Evolutionary conservation across 2,797 vertebrate genomes (phyloP).

Genomic region (Myotis vivesi): DNA sequence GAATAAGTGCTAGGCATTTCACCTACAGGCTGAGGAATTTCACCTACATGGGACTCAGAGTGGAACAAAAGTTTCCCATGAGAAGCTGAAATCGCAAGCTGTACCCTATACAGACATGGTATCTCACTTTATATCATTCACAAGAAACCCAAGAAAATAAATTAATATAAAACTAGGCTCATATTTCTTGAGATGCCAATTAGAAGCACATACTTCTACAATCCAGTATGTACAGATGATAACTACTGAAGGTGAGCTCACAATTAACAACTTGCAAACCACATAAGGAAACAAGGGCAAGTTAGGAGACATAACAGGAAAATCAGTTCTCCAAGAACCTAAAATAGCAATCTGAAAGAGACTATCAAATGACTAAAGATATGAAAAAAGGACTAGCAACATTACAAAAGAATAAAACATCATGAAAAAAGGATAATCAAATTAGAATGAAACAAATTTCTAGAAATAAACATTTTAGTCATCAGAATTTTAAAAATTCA

Average conservation of each 20-base stretch:
- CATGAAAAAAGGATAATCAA: not conserved
- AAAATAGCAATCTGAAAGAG: not conserved
- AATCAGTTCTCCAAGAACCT: not conserved
- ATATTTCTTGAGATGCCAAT: not conserved
- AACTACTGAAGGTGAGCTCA: not conserved
- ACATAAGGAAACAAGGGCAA: not conserved
- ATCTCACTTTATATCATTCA: not conserved
- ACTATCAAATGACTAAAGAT: not conserved
- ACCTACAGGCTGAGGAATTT: not conserved
- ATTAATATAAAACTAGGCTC: not conserved
- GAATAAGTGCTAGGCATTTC: not conserved
- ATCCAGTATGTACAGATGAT: not conserved
- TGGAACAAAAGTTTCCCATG: not conserved
- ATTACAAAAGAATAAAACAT: not conserved
- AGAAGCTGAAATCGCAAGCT: not conserved
- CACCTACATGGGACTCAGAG: not conserved
- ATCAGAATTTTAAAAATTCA: constrained; percentile 23
- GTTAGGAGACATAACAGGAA: not conserved
- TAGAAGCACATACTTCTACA: not conserved
- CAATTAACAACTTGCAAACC: not conserved
- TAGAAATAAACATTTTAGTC: not conserved
- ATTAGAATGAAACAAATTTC: not conserved
- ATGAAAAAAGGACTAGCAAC: not conserved
- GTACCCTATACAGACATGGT: not conserved
- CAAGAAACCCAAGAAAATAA: not conserved